Percentiles rank a stretch among this genome's conserved stretches.
Evolutionary conservation across 2,797 vertebrate species (phyloP).

Genomic region (Crypturellus tataupa): DNA sequence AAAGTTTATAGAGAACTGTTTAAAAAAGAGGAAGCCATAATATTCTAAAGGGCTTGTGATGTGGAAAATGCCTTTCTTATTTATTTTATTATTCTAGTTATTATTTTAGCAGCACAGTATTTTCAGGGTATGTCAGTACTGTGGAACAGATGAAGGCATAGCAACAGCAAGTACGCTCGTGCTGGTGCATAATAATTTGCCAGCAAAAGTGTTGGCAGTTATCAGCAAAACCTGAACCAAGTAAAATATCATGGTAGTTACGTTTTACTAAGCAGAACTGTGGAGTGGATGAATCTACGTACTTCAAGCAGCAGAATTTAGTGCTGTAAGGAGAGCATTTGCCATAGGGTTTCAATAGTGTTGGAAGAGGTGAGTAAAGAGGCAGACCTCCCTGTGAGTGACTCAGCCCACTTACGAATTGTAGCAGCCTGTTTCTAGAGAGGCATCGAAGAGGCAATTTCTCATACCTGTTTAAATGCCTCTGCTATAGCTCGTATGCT

Average conservation of each 20-base stretch:
- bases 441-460: neutral
- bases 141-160: neutral
- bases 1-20: neutral
- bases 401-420: neutral
- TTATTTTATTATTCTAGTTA: too few relatives aligned
- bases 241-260: neutral
- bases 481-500: neutral
- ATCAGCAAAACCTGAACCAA: neutral
- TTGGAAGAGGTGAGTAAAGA: neutral
- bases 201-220: neutral
- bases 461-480: neutral
- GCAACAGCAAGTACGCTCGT: fast-evolving
- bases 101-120: neutral
- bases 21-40: neutral
- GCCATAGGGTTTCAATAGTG: neutral
- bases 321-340: neutral
- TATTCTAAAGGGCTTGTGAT: neutral
- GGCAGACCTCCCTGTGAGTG: neutral
- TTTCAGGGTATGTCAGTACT: neutral
- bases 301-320: fast-evolving
- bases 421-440: neutral
- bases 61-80: neutral
- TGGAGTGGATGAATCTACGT: neutral
- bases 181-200: neutral
- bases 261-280: neutral